A percentile compares a stretch with the other conserved stretches of the same genome.
Conservation (phyloP, 92 coral and sea anemone species). For the Parazoanthus swiftii region DNA sequence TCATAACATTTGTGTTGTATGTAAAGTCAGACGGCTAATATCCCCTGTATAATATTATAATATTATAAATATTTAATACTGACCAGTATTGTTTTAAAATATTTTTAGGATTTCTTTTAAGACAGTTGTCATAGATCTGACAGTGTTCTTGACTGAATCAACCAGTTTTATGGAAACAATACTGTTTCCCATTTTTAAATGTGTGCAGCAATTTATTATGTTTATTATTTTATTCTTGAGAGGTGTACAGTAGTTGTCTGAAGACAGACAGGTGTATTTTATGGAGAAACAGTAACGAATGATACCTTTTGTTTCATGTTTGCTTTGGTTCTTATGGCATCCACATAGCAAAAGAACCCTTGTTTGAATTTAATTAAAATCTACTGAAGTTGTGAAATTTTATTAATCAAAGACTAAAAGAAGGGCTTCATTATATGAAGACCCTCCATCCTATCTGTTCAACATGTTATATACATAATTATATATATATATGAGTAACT, state of each 20-base stretch:
- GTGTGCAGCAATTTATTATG: not conserved
- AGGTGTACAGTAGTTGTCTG: not conserved
- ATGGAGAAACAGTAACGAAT: not conserved
- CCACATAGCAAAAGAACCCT: not conserved
- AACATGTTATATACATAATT: not conserved
- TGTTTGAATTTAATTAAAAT: slow-evolving; percentile 7
- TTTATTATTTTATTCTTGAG: not conserved
- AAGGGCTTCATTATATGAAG: not conserved
- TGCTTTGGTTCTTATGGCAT: not conserved
- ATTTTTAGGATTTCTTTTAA: not conserved
- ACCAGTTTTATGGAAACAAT: not conserved
- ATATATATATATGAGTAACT: not conserved
- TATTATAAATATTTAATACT: too few relatives aligned
- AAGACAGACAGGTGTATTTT: not conserved
- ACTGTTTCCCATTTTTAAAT: not conserved
- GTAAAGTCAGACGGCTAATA: not conserved
- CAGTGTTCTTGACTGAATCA: not conserved
- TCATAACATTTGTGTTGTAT: not conserved
- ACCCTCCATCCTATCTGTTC: not conserved
- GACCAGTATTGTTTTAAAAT: not conserved
- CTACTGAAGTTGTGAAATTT: not conserved
- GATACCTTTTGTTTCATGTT: not conserved
- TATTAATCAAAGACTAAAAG: not conserved
- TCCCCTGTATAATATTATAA: not conserved
- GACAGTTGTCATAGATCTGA: not conserved